Percentiles rank a stretch among this genome's conserved stretches.
Evolutionary conservation across 2,797 vertebrate species (phyloP).

Genomic region (Huso huso): DNA sequence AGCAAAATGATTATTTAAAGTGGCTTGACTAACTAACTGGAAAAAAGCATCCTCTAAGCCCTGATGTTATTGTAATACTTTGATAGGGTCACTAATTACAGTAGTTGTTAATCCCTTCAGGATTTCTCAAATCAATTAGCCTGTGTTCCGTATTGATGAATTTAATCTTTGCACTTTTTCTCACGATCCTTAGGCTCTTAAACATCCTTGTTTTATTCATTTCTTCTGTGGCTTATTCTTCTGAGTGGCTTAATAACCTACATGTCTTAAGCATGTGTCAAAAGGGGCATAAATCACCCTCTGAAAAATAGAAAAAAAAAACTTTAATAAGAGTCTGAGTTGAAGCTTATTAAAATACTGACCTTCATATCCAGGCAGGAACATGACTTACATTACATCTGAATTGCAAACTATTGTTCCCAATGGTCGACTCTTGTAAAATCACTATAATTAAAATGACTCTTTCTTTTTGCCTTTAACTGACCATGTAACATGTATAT

Average conservation of each 20-base stretch:
- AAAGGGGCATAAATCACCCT: not conserved
- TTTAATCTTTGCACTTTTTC: constrained; percentile 39
- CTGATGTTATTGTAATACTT: constrained; percentile 17
- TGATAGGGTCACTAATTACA: constrained; percentile 44
- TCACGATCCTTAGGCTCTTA: constrained; percentile 45
- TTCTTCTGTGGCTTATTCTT: constrained; percentile 5
- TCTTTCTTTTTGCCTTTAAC: no score
- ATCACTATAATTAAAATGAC: no score
- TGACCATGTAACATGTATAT: no score
- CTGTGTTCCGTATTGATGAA: constrained; percentile 31
- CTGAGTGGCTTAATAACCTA: constrained; percentile 14
- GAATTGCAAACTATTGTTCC: no score
- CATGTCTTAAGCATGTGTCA: not conserved
- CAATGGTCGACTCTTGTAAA: no score
- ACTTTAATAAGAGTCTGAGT: constrained; percentile 9
- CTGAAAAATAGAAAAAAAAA: constrained; percentile 1
- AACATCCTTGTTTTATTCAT: constrained; percentile 24
- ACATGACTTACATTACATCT: no score
- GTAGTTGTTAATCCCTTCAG: constrained; percentile 34
- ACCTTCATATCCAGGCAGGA: constrained; percentile 4
- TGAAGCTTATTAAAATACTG: not conserved
- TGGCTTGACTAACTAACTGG: not conserved
- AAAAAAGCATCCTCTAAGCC: not conserved
- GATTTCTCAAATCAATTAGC: constrained; percentile 50
- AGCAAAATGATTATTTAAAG: not conserved